Base-by-base conservation (phyloP, 2,888 invertebrate species). In the Andrena flavipes region DNA sequence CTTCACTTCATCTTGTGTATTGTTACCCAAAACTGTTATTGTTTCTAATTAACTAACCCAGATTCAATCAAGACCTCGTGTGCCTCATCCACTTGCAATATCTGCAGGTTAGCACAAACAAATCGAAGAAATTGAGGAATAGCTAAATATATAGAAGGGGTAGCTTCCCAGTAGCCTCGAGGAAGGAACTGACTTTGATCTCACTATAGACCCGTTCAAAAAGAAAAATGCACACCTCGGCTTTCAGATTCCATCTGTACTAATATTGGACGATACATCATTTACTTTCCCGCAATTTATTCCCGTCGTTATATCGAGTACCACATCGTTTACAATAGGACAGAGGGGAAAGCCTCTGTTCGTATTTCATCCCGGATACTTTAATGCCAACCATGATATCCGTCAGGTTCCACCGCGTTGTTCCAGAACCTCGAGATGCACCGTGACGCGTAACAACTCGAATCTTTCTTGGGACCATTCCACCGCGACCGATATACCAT, bases 391-490 rank as follows among this genome's bases (percentile, higher is more conserved):
- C 67, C 75, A 63, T 51, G 73, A 76, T 75, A 84, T 84, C 65
- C 67, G 60, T 84, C 84, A 84, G 65, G 35, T 30, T 48, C 48
- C 64, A 42, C 56, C 56, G 72, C 72, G 72, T 75, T 72, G 60
- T 75, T 72, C 70, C 64, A 29, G 62, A 10, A 62, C 29, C 67
- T 65, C 63, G 73, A 51, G 74, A 67, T 71, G 56, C 23, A 76
- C 51, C 74, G 76, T 56, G 78, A 54, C 78, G 75, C 74, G 62
- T 76, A 78, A 87, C 80, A 70, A 73, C 71, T 64, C 73, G 72
- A 77, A 82, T 87, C 85, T 87, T 80, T 84, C 84, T 78, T 75
- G 49, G 48, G 48, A 63, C 76, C 76, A 71, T 80, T 74, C 69
- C 74, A 69, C 54, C 70, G 56, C 65, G 70, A 83, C 83, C 80